These are phyloP conservation scores for Eira barbara DNA, from an alignment of 2,113 vertebrate species.

Conservation along the genomic window DNA sequence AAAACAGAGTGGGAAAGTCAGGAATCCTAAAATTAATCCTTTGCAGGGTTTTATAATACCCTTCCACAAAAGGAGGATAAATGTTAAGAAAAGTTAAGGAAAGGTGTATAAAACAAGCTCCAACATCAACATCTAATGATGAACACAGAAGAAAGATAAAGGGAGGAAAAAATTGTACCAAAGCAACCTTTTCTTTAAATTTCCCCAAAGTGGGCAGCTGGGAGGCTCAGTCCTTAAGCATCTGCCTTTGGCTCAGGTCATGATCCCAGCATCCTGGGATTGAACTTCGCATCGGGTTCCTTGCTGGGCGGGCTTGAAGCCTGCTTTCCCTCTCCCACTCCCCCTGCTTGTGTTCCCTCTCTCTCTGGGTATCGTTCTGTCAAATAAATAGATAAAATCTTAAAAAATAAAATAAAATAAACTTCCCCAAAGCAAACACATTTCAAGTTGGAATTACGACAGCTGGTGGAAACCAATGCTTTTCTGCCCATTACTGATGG, in stretches of 20 bases:
- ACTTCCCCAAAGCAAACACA: not conserved
- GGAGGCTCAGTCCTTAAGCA: too few relatives aligned
- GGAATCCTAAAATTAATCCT: not conserved
- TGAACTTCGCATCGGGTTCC: too few relatives aligned
- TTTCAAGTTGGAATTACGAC: not conserved
- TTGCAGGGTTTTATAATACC: not conserved
- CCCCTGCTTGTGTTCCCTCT: too few relatives aligned
- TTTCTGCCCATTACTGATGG: not conserved
- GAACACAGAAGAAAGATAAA: not conserved
- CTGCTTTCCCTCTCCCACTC: too few relatives aligned
- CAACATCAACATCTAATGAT: not conserved
- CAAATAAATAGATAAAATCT: too few relatives aligned
- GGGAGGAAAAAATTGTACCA: not conserved
- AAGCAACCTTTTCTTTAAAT: slow-evolving; percentile 21
- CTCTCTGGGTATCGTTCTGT: too few relatives aligned
- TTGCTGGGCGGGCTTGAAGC: too few relatives aligned
- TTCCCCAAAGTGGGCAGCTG: not conserved
- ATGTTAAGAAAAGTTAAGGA: not conserved
- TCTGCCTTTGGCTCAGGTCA: too few relatives aligned
- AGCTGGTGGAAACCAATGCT: not conserved
- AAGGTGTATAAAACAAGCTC: not conserved
- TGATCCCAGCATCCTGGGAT: too few relatives aligned
- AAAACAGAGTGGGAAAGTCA: not conserved
- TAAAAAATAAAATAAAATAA: not conserved
- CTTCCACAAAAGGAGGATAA: not conserved